These are phyloP conservation scores for Lutjanus campechanus DNA, from an alignment of 2,797 vertebrate genomes.

Conservation along the genomic window DNA sequence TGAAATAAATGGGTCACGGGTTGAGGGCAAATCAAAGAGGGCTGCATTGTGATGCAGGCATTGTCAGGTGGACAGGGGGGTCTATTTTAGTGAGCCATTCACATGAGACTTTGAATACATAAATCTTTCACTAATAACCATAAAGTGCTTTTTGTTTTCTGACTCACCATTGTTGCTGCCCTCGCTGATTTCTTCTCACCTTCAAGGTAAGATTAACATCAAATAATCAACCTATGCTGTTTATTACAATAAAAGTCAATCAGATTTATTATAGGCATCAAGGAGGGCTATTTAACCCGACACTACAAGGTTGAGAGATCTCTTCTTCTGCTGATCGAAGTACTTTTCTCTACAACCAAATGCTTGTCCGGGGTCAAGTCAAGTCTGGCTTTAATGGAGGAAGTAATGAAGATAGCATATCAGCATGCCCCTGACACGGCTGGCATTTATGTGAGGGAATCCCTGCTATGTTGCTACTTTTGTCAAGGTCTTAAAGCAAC, in stretches of 20 bases:
- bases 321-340: constrained; percentile 1
- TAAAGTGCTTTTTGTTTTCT: constrained; percentile 73
- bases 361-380: constrained; percentile 14
- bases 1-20: constrained; percentile 75
- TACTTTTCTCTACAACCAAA: constrained; percentile 3
- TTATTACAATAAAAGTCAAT: constrained; percentile 16
- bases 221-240: constrained; percentile 24
- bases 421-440: constrained; percentile 46
- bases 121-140: constrained; percentile 78
- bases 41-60: constrained; percentile 63
- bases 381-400: constrained; percentile 42
- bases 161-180: constrained; percentile 49
- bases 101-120: constrained; percentile 69
- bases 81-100: constrained; percentile 87
- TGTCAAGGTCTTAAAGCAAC: constrained; percentile 60
- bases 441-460: constrained; percentile 63
- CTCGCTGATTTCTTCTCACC: constrained; percentile 54
- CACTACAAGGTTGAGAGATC: constrained; percentile 1
- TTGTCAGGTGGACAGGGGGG: constrained; percentile 75
- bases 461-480: constrained; percentile 63
- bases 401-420: constrained; percentile 48
- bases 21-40: constrained; percentile 77
- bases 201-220: constrained; percentile 76
- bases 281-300: constrained; percentile 10
- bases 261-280: constrained; percentile 6